Base-by-base conservation (phyloP, 2,888 invertebrate species). In the Bimastos eiseni region DNA sequence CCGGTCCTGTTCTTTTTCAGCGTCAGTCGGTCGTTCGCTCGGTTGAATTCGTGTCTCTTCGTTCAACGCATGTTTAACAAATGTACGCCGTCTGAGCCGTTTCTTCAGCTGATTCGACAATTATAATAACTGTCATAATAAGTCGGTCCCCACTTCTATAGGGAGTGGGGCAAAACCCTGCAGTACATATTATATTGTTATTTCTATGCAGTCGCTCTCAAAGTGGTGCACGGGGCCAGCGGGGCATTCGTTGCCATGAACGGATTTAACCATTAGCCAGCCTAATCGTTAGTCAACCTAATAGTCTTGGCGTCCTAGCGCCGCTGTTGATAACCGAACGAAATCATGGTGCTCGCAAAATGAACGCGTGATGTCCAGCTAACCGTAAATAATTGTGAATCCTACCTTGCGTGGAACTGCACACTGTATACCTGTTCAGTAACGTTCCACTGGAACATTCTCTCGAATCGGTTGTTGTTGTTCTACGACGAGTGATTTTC, bases 1-100 rank as follows among this genome's bases (percentile, higher is more conserved):
- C n/a, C n/a, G 70, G 70, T 70, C 70, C 70, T n/a, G 70, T 70
- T 70, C 70, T 70, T 70, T n/a, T 70, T 70, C 70, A 70, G n/a
- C 70, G 2, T 70, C 70, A n/a, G 19, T n/a, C 70, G n/a, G n/a
- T 1, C 70, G 44, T 11, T 2, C 44, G 17, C 15, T 30, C 70
- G 3, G 11, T 70, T 5, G 70, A 70, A 70, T 30, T 30, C 70
- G n/a, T 70, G n/a, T n/a, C 70, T 70, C 70, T 70, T n/a, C 70
- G 13, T n/a, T 70, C n/a, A 70, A 70, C 70, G 70, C 70, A 70
- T 70, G 70, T 30, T 70, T 70, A 70, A 70, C 30, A 8, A n/a
- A 15, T 44, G 24, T 49, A 21, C 24, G 8, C n/a, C 30, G 30
- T 17, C 70, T 6, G 70, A 30, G 70, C n/a, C 70, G 8, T 4